Base-by-base conservation (phyloP, 1,140 invertebrate genomes). In the Lasioglossum baleicum region DNA sequence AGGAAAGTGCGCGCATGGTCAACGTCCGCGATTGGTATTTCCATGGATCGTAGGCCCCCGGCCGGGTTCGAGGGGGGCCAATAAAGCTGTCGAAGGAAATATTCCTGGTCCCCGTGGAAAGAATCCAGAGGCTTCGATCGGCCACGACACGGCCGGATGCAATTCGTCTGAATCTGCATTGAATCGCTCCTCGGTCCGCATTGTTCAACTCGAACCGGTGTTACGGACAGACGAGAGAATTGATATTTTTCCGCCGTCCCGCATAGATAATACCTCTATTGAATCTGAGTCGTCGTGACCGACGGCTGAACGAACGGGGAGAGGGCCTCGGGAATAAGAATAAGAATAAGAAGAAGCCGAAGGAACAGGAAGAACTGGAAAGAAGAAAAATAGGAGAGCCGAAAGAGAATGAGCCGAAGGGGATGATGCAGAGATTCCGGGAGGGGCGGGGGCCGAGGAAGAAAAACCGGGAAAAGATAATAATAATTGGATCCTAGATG, bases 111-210 rank as follows among this genome's bases (percentile, higher is more conserved):
- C 48, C 75, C 40, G 44, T 78, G 76, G 48, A 73, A 58, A 65
- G 60, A 64, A 78, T 78, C 76, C 76, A 72, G 69, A 40, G 51
- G 61, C 40, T 81, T 80, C 64, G 58, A 75, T 77, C 51, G 64
- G 65, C 64, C 40, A 42, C 63, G 73, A 83, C 60, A 84, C 70
- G 80, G 44, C 71, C 83, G 84, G 81, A 86, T 86, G 84, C 80
- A 85, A 85, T 85, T 86, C 83, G 73, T 75, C 76, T 82, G 76
- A 85, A 85, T 86, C 84, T 83, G 84, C 84, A 85, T 86, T 86
- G 84, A 85, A 85, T 86, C 81, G 80, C 72, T 69, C 68, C 60
- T 72, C 71, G 84, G 78, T 53, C 74, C 70, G 83, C 78, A 86
- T 86, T 86, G 84, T 86, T 86, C 76, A 61, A 76, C 72, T 80